phyloP scores from a whole-genome alignment of 92 coral and sea anemone species.

The Pocillopora grandis region DNA sequence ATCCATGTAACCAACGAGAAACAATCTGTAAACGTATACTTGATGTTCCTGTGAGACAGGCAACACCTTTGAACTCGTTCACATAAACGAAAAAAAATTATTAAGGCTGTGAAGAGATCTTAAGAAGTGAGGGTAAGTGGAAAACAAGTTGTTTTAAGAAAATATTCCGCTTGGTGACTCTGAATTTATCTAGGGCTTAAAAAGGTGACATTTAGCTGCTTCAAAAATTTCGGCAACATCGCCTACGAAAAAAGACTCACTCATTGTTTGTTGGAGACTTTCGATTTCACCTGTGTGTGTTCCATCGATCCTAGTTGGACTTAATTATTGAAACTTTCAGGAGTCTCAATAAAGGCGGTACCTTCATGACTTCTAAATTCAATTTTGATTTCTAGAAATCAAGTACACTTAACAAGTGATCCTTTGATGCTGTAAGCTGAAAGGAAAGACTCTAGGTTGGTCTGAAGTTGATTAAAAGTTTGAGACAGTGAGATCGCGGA shows the following conservation, averaged over 20 bases:
- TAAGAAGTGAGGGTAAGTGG: conserved; percentile 10
- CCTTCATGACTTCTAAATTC: conserved; percentile 31
- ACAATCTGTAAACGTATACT: conserved; percentile 32
- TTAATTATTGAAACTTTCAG: conserved; percentile 10
- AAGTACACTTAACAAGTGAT: conserved; percentile 25
- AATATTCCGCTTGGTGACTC: background rate
- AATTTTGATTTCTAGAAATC: conserved; percentile 31
- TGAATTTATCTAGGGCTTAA: background rate
- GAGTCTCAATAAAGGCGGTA: background rate
- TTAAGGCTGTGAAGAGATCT: background rate
- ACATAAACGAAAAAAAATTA: background rate
- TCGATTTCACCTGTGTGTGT: background rate
- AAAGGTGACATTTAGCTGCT: conserved; percentile 2
- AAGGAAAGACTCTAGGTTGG: background rate
- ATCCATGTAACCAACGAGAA: conserved; percentile 28
- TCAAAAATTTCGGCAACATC: conserved; percentile 5
- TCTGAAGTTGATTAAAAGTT: background rate
- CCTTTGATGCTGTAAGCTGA: background rate
- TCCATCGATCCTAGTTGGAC: background rate
- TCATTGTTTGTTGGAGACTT: conserved; percentile 24
- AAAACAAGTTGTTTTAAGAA: background rate
- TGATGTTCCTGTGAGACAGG: background rate
- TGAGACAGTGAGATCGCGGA: background rate
- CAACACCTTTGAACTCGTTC: background rate
- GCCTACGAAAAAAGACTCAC: background rate